Base-by-base conservation (phyloP, 2,888 invertebrate species). In the Drosophila fungiperda region DNA sequence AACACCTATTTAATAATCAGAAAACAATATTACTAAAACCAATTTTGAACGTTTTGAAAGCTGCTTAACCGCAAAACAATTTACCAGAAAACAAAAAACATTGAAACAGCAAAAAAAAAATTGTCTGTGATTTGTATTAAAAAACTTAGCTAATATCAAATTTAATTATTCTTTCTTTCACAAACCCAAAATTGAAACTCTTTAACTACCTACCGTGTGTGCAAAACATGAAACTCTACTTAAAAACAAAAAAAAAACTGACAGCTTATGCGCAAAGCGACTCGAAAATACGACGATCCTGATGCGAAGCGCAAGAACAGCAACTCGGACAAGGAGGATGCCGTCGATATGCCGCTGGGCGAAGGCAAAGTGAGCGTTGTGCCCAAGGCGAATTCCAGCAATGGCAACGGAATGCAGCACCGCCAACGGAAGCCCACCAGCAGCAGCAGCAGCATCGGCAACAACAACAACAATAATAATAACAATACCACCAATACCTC, bases 231-330 rank as follows among this genome's bases (percentile, higher is more conserved):
- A 36, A 54, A 62, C 48, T n/a, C 49, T 33, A 33, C 35, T 32
- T 12, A 35, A 33, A 48, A 11, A 49, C n/a, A 23, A 4, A 40
- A 9, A n/a, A 12, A 32, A 55, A 57, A 62, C 60, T 53, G 58
- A 64, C 66, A 87, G 87, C 73, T 87, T 35, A 42, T 87, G 79
- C 87, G 87, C n/a, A 85, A 68, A 61, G 54, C 81, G 20, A 68
- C 62, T 23, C 78, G 86, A 52, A 87, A 79, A 65, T 87, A 77
- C 63, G 90, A 92, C 15, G 92, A 93, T 40, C 42, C 80, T 52
- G 93, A 92, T 38, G 66, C 73, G 42, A 92, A 92, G 80, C 92
- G 92, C 36, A 92, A 92, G 73, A 92, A 92, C 61, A 92, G 92
- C 86, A 92, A 93, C 64, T 88, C 90, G 58, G 92, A 91, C 69